Percentiles rank a stretch among this genome's conserved stretches.
These are phyloP conservation scores for pig (Sus scrofa) DNA, from an alignment of 2,113 vertebrate genomes.

Conservation along the genomic window T2T-Sscrofa CM000830.6:106544501-106545000, in stretches of 20 bases:
- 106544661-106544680: no score
- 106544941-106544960: neutral
- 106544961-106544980: neutral
- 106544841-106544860: constrained; percentile 90
- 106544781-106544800: constrained; percentile 91
- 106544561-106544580: no score
- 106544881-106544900: constrained; percentile 92
- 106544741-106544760: constrained; percentile 87
- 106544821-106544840: constrained; percentile 91
- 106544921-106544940: constrained; percentile 65
- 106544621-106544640: no score
- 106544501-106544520: no score
- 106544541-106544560: no score
- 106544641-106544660: no score
- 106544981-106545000: constrained; percentile 13
- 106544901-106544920: constrained; percentile 91
- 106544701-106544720: no score
- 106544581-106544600: no score
- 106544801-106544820: constrained; percentile 92
- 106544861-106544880: constrained; percentile 90
- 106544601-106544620: no score
- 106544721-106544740: constrained; percentile 76
- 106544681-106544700: no score
- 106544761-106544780: constrained; percentile 92
- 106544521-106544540: no score